These are phyloP conservation scores for Petroica traversi DNA, from an alignment of 2,113 vertebrate species.

Conservation along the genomic window DNA sequence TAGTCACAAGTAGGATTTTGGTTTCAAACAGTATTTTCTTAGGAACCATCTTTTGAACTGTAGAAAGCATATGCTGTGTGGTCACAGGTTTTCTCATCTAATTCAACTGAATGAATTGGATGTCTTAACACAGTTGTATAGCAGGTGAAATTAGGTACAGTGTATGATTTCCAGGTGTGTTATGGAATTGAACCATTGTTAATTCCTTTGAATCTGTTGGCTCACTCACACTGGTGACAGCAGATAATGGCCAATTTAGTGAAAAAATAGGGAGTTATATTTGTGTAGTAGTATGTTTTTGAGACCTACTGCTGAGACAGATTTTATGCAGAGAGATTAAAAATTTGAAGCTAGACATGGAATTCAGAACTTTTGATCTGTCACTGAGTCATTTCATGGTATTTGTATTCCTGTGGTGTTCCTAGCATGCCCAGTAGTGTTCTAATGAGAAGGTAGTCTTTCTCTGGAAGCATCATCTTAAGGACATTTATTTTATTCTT, in stretches of 20 bases:
- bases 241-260: not conserved
- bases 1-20: not conserved
- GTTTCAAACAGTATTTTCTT: not conserved
- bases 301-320: not conserved
- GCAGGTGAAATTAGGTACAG: not conserved
- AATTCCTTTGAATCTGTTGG: not conserved
- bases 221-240: not conserved
- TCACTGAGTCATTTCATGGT: not conserved
- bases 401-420: not conserved
- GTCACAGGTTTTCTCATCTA: not conserved
- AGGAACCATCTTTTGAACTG: not conserved
- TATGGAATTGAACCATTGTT: not conserved
- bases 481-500: not conserved
- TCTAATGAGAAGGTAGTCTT: not conserved
- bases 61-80: not conserved
- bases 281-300: not conserved
- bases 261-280: accelerated
- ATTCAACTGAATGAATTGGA: not conserved
- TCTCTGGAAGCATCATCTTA: not conserved
- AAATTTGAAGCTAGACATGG: not conserved
- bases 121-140: accelerated
- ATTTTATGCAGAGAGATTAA: not conserved
- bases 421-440: not conserved
- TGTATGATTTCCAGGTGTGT: not conserved
- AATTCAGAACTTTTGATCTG: not conserved